Conservation (phyloP, 2,797 vertebrate species). For the Enoplosus armatus region DNA sequence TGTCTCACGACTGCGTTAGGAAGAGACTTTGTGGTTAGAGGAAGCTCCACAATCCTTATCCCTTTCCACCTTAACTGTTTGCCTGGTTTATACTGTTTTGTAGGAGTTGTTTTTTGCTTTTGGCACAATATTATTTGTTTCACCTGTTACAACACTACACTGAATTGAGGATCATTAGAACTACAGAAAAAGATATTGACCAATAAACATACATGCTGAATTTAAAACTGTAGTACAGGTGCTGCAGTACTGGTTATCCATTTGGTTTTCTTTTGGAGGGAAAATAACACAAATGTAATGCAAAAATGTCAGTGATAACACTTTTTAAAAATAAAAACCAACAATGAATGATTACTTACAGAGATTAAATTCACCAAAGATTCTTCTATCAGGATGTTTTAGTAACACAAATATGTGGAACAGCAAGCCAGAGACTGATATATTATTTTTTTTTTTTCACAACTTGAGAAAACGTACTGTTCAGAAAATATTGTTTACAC, state of each 20-base stretch:
- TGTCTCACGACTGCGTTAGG: constrained; percentile 17
- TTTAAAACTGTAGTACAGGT: constrained; percentile 1
- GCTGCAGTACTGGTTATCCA: neutral
- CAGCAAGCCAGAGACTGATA: neutral
- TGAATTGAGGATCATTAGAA: constrained; percentile 12
- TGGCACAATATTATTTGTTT: constrained; percentile 6
- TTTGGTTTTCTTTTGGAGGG: constrained; percentile 13
- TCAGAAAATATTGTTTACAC: neutral
- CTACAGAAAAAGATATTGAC: constrained; percentile 6
- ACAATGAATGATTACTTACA: neutral
- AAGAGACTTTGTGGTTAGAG: constrained; percentile 10
- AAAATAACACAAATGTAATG: constrained; percentile 12
- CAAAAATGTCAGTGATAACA: constrained; percentile 6
- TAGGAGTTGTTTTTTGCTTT: constrained; percentile 11
- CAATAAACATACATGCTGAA: constrained; percentile 14
- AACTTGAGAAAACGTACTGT: neutral
- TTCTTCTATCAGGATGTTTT: neutral
- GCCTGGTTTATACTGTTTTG: constrained; percentile 7
- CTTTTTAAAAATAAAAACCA: constrained; percentile 13
- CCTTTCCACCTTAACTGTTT: neutral
- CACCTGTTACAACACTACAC: neutral
- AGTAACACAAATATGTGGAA: neutral
- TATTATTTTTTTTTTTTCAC: neutral
- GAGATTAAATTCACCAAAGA: neutral
- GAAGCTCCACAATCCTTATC: neutral